A percentile compares a stretch with the other conserved stretches of the same genome.
Evolutionary conservation across 2,797 vertebrate species (phyloP).

Genomic region (Vultur gryphus): DNA sequence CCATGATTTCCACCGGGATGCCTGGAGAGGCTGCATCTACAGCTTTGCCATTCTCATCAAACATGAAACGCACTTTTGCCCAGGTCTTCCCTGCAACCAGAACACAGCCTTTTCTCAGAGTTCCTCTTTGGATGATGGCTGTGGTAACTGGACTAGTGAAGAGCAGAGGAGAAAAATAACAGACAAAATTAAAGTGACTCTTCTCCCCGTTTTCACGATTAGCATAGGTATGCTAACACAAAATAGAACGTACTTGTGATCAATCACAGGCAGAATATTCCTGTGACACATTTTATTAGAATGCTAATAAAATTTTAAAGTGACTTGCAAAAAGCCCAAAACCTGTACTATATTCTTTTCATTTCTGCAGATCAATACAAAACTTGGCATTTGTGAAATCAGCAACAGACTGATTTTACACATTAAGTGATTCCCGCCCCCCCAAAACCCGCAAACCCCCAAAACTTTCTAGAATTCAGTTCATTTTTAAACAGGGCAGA

Average conservation of each 20-base stretch:
- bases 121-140: slow-evolving; percentile 88
- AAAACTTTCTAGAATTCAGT: background rate
- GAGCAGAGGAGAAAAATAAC: slow-evolving; percentile 8
- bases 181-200: background rate
- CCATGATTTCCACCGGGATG: slow-evolving; percentile 85
- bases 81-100: slow-evolving; percentile 89
- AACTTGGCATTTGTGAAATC: background rate
- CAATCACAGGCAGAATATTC: background rate
- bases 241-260: background rate
- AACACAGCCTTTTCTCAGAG: slow-evolving; percentile 82
- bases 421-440: background rate
- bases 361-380: background rate
- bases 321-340: background rate
- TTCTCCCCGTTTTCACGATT: rapidly evolving
- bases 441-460: background rate
- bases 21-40: slow-evolving; percentile 80
- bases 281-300: background rate
- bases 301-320: background rate
- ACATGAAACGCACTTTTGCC: slow-evolving; percentile 92
- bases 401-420: background rate
- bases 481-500: background rate
- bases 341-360: background rate
- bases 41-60: slow-evolving; percentile 83
- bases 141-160: slow-evolving; percentile 84
- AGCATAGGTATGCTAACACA: background rate